Conservation (phyloP, 2,113 vertebrate genomes). For the Paramormyrops kingsleyae region DNA sequence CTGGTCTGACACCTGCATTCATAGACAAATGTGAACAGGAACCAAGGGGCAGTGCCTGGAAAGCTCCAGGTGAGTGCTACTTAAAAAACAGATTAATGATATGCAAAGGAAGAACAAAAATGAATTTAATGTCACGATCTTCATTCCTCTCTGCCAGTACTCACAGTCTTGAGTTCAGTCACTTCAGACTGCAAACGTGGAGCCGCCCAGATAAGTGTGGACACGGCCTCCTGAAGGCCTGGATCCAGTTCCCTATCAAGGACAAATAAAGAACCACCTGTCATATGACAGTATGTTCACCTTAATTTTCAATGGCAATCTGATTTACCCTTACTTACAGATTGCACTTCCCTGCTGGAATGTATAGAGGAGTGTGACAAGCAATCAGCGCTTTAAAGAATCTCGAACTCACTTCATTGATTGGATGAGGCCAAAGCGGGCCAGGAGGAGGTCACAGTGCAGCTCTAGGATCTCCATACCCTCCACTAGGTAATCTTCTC, state of each 20-base stretch:
- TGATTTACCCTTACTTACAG: not conserved
- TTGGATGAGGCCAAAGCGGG: slow-evolving; percentile 91
- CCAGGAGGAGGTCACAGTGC: slow-evolving; percentile 88
- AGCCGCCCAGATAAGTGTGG: slow-evolving; percentile 93
- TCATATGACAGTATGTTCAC: not conserved
- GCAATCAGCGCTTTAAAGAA: not conserved
- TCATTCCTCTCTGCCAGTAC: slow-evolving; percentile 39
- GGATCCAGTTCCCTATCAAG: slow-evolving; percentile 81
- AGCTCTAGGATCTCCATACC: slow-evolving; percentile 98
- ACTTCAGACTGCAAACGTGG: slow-evolving; percentile 91
- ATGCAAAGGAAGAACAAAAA: not conserved
- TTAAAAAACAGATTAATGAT: not conserved
- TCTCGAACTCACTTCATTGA: slow-evolving; percentile 89
- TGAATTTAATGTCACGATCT: not conserved
- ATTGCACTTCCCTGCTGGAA: not conserved
- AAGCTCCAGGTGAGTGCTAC: not conserved
- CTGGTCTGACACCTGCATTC: slow-evolving; percentile 84
- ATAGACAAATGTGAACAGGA: not conserved
- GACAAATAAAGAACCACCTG: not conserved
- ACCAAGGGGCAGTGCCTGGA: not conserved
- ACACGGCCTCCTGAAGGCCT: slow-evolving; percentile 90
- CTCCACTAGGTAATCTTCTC: slow-evolving; percentile 96
- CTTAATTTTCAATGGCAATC: not conserved
- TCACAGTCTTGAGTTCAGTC: slow-evolving; percentile 83
- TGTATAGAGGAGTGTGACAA: not conserved